Evolutionary conservation across 2,888 invertebrate genomes (phyloP).

Genomic region (Thumatha senex): DNA sequence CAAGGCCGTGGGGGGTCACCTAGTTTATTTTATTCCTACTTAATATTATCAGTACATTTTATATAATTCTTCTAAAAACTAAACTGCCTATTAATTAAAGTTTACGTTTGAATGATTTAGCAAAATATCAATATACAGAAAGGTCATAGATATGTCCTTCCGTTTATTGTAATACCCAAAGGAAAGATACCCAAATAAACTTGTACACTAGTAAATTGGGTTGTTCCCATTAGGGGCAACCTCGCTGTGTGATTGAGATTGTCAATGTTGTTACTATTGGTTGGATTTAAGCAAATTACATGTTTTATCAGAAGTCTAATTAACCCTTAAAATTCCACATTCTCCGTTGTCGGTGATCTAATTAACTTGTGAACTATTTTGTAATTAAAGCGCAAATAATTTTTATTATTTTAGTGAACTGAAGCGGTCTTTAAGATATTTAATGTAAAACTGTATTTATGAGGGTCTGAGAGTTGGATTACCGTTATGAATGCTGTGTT

Average conservation of each 20-base stretch:
- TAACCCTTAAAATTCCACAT: slow-evolving; percentile 13
- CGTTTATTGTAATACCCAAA: slow-evolving; percentile 71
- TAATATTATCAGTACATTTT: too few species aligned
- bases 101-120: slow-evolving; percentile 48
- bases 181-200: slow-evolving; percentile 76
- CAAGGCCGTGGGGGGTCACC: too few species aligned
- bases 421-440: not conserved
- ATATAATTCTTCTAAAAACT: not conserved
- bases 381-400: not conserved
- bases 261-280: slow-evolving; percentile 55
- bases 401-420: not conserved
- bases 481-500: not conserved
- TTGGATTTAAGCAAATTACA: slow-evolving; percentile 40
- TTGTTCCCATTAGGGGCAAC: slow-evolving; percentile 66
- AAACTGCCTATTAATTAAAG: slow-evolving; percentile 43
- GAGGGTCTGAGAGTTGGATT: not conserved
- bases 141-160: slow-evolving; percentile 69
- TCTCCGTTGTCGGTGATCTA: not conserved
- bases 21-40: too few species aligned
- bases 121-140: slow-evolving; percentile 67
- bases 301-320: slow-evolving; percentile 33
- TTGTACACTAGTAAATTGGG: slow-evolving; percentile 78
- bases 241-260: slow-evolving; percentile 74
- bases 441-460: not conserved
- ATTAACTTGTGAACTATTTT: not conserved